Percentiles rank a stretch among this genome's conserved stretches.
Evolutionary conservation across 2,888 invertebrate species (phyloP).

Genomic region (Rambutsinella grinnellia): DNA sequence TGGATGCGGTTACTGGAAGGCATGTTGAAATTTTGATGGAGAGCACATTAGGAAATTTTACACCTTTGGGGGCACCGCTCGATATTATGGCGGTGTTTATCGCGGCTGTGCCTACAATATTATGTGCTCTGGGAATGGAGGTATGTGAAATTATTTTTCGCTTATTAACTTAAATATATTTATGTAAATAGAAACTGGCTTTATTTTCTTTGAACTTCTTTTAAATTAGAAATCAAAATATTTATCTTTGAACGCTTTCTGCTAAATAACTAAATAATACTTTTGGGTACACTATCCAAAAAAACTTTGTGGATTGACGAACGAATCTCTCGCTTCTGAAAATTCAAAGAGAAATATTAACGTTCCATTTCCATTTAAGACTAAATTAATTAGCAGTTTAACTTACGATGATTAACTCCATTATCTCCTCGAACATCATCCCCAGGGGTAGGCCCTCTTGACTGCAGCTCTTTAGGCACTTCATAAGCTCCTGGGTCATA

Average conservation of each 20-base stretch:
- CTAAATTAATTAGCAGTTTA: neutral
- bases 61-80: constrained; percentile 62
- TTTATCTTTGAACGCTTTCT: too few relatives aligned
- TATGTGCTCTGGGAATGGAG: constrained; percentile 65
- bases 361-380: neutral
- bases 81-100: constrained; percentile 63
- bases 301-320: constrained; percentile 41
- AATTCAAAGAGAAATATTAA: neutral
- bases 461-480: constrained; percentile 39
- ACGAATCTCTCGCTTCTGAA: constrained; percentile 41
- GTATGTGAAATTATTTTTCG: constrained; percentile 22
- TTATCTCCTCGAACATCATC: constrained; percentile 55
- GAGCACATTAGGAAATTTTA: constrained; percentile 62
- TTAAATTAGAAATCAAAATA: neutral
- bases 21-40: constrained; percentile 65
- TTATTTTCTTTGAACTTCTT: neutral
- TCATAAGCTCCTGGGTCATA: constrained; percentile 54
- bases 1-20: constrained; percentile 64
- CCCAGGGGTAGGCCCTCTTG: constrained; percentile 54
- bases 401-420: constrained; percentile 55
- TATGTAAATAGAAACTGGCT: neutral
- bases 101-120: constrained; percentile 64
- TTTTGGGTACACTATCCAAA: constrained; percentile 25
- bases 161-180: neutral
- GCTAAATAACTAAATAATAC: neutral